phyloP scores from a whole-genome alignment of 1,140 invertebrate genomes.

The Ridgeia piscesae region DNA sequence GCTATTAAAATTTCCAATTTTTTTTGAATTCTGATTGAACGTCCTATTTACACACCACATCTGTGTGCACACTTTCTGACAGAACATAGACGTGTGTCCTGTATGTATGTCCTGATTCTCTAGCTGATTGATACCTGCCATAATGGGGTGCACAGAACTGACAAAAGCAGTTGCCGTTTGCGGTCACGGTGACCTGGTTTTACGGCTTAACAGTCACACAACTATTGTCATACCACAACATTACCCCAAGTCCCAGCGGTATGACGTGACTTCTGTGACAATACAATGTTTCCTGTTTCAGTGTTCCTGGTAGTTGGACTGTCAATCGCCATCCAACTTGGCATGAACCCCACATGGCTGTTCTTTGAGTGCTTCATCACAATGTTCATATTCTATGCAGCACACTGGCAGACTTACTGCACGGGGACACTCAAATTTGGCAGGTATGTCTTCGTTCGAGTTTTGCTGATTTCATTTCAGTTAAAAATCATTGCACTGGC shows the following conservation, averaged over 20 bases:
- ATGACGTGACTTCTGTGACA: not conserved
- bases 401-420: slow-evolving; percentile 99
- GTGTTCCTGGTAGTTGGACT: slow-evolving; percentile 95
- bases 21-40: no score
- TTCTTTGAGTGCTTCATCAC: slow-evolving; percentile 93
- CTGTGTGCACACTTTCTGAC: no score
- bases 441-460: slow-evolving; percentile 58
- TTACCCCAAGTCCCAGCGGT: not conserved
- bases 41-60: no score
- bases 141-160: no score
- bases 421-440: slow-evolving; percentile 90
- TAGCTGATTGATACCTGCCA: no score
- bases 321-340: slow-evolving; percentile 87
- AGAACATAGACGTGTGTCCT: not conserved
- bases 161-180: no score
- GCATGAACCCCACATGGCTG: slow-evolving; percentile 87
- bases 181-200: not conserved
- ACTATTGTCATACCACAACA: not conserved
- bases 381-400: slow-evolving; percentile 93
- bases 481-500: no score
- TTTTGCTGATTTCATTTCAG: no score
- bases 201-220: not conserved
- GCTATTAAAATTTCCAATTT: no score
- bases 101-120: not conserved
- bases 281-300: slow-evolving; percentile 43